phyloP scores from a whole-genome alignment of 2,113 vertebrate species.

The Corapipo altera region DNA sequence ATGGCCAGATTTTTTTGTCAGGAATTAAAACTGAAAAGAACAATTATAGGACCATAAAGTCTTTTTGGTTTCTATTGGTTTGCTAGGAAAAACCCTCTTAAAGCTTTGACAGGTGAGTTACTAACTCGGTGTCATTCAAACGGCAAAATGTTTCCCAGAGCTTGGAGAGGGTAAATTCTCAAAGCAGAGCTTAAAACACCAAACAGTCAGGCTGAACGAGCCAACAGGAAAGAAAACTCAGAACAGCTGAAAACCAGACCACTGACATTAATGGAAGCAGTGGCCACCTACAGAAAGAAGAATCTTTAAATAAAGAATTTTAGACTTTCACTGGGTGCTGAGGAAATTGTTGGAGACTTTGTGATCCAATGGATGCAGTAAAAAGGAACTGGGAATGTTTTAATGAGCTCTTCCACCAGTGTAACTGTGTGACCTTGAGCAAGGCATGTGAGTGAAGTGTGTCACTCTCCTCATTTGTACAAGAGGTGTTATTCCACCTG shows the following conservation, averaged over 20 bases:
- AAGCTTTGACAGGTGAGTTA: background rate
- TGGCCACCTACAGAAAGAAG: background rate
- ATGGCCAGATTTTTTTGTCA: background rate
- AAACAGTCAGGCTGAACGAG: background rate
- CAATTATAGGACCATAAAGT: background rate
- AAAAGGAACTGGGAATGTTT: background rate
- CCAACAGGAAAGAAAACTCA: background rate
- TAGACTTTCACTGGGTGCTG: background rate
- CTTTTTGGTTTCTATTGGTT: background rate
- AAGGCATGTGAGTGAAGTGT: background rate
- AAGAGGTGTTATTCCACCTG: background rate
- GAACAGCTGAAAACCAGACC: background rate
- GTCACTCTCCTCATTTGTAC: background rate
- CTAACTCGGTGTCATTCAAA: background rate
- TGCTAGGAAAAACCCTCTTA: background rate
- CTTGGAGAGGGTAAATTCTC: background rate
- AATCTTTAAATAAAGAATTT: background rate
- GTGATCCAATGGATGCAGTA: background rate
- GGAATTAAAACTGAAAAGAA: background rate
- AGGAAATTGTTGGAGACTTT: background rate
- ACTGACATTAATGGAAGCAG: background rate
- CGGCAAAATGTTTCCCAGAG: background rate
- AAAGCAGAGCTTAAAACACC: background rate
- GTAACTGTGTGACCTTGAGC: background rate
- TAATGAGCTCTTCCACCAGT: background rate